Percentiles rank a stretch among this genome's conserved stretches.
Evolutionary conservation across 2,113 vertebrate species (phyloP).

Genomic region (Rousettus leschenaultii): DNA sequence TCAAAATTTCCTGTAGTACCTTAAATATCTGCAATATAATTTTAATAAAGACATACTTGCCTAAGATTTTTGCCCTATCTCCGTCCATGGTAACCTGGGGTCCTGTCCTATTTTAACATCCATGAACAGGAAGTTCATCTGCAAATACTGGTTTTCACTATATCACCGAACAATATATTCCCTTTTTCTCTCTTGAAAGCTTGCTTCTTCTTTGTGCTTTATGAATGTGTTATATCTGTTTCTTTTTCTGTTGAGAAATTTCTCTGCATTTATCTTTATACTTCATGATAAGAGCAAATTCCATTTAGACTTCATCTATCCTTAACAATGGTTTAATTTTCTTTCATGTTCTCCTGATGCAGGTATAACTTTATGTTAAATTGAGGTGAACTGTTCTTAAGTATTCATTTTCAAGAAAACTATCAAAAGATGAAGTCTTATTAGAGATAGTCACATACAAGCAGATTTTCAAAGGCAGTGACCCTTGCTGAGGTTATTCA

Average conservation of each 20-base stretch:
- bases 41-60: background rate
- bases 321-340: constrained; percentile 19
- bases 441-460: background rate
- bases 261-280: background rate
- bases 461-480: background rate
- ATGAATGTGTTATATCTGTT: background rate
- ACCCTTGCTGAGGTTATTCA: background rate
- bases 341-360: background rate
- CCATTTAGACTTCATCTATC: background rate
- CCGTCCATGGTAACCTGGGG: background rate
- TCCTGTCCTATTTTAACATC: background rate
- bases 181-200: background rate
- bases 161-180: background rate
- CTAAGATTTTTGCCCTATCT: background rate
- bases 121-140: background rate
- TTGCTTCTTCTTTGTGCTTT: background rate
- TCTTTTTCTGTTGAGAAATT: background rate
- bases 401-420: background rate
- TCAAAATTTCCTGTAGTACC: background rate
- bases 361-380: background rate
- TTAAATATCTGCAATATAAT: background rate
- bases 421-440: background rate
- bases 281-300: background rate
- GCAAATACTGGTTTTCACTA: background rate
- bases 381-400: background rate